Evolutionary conservation across 2,113 vertebrate species (phyloP).

Genomic region (Scartelaos histophorus): DNA sequence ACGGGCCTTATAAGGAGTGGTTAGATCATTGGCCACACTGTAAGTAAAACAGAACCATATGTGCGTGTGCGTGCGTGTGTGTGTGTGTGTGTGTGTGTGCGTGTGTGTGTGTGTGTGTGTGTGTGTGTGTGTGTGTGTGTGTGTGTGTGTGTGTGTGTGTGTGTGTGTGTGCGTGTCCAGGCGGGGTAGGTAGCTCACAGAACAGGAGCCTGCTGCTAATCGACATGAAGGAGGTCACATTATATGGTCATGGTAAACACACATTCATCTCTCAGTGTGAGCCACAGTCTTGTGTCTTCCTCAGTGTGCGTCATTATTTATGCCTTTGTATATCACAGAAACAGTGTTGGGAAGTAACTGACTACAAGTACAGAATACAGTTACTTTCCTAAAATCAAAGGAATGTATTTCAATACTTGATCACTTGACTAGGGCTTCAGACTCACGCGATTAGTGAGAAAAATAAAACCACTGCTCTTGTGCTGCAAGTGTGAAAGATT

Average conservation of each 20-base stretch:
- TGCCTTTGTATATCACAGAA: too few relatives aligned
- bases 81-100: slow-evolving; percentile 17
- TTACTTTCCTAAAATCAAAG: too few relatives aligned
- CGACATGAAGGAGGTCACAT: slow-evolving; percentile 72
- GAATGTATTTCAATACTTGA: too few relatives aligned
- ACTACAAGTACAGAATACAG: too few relatives aligned
- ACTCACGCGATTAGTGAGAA: too few relatives aligned
- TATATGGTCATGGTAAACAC: slow-evolving; percentile 66
- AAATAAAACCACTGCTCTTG: too few relatives aligned
- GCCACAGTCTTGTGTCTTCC: not conserved
- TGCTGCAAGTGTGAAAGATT: too few relatives aligned
- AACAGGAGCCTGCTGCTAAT: slow-evolving; percentile 74
- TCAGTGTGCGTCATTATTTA: too few relatives aligned
- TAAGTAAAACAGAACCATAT: slow-evolving; percentile 74
- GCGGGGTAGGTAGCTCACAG: slow-evolving; percentile 55
- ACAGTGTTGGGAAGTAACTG: too few relatives aligned
- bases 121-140: slow-evolving; percentile 29
- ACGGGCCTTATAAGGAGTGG: slow-evolving; percentile 81
- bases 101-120: slow-evolving; percentile 61
- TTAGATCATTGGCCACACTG: slow-evolving; percentile 76
- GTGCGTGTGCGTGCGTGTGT: slow-evolving; percentile 31
- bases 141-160: slow-evolving; percentile 17
- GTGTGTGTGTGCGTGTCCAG: slow-evolving; percentile 62
- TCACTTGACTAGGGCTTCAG: too few relatives aligned
- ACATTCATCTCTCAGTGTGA: slow-evolving; percentile 16